Base-by-base conservation (phyloP, 2,113 vertebrate genomes). In the Proterorhinus semilunaris region DNA sequence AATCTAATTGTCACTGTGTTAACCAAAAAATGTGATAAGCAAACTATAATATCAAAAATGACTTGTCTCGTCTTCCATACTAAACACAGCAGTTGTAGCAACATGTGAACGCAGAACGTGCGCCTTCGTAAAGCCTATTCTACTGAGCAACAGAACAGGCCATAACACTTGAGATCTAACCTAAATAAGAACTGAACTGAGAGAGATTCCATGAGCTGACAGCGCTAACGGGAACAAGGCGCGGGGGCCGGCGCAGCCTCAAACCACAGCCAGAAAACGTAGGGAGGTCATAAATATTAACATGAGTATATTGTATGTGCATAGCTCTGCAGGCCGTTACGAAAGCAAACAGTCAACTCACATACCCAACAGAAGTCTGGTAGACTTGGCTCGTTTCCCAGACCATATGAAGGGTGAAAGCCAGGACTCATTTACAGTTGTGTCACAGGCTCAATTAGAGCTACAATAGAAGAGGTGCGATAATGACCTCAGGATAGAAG, bases 101-200 rank as follows among this genome's bases (percentile, higher is more conserved):
- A 66, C 61, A 70, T 44, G 46, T 69, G 58, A 47, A 64, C 45
- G 52, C 6, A 8, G 15, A 69, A 69, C 62, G 70, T 80, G 64
- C 49, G 55, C 55, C 73, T 82, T 86, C 21, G 1, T 71, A 83
- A 83, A 5, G 27, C 27, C 27, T 36, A 4, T 79, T 74, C 50
- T 54, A 52, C 43, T 16, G 27, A 76, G 69, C 63, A 75, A 72
- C 59, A 62, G 52, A 76, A 71, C 57, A 81, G 66, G 51, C 44
- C 66, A 66, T 69, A 79, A 80, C 77, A 86, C 69, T 82, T 17
- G 51, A 86, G 51, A 46, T 76, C 69, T 86, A 89, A 87, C 83
- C 81, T 84, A 88, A 83, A 90, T 90, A 85, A 83, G 79, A 88
- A 86, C 78, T 83, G 78, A 85, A 82, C 77, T 88, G 80, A 89